Conservation (phyloP, 2,888 invertebrate species). For the Eurytoma californica region DNA sequence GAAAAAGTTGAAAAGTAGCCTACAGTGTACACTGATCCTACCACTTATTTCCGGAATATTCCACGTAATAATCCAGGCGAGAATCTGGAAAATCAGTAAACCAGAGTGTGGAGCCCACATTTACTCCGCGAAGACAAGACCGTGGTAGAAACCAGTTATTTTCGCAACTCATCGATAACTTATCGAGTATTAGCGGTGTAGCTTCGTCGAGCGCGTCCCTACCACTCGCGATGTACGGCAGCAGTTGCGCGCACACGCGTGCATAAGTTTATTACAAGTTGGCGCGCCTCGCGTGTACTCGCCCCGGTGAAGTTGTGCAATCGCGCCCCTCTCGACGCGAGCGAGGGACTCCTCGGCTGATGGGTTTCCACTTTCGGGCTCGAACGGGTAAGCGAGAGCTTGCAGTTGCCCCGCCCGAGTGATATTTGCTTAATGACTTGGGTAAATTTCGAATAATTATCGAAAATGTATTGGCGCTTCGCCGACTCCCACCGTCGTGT, state of each 20-base stretch:
- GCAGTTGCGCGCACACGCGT: background rate
- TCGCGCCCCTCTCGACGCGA: background rate
- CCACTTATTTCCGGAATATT: too few species aligned
- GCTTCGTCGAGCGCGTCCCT: background rate
- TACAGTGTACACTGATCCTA: too few species aligned
- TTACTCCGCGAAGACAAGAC: too few species aligned
- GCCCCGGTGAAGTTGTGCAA: background rate
- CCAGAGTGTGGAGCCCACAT: too few species aligned
- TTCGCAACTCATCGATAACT: too few species aligned
- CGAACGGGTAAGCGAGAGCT: background rate
- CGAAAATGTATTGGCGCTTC: background rate
- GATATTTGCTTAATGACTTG: constrained; percentile 43
- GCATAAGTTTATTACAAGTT: constrained; percentile 43
- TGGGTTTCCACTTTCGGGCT: constrained; percentile 32
- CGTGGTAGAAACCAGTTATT: too few species aligned
- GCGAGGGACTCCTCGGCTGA: constrained; percentile 1
- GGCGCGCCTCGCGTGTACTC: constrained; percentile 1
- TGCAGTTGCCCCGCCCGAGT: background rate
- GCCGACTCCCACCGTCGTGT: too few species aligned
- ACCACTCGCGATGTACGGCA: background rate
- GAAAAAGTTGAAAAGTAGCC: too few species aligned
- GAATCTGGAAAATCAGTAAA: too few species aligned
- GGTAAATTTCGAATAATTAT: constrained; percentile 32
- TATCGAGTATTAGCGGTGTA: background rate
- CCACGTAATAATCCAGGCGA: too few species aligned